phyloP scores from a whole-genome alignment of 1,140 invertebrate genomes.

The Bombus sylvicola region DNA sequence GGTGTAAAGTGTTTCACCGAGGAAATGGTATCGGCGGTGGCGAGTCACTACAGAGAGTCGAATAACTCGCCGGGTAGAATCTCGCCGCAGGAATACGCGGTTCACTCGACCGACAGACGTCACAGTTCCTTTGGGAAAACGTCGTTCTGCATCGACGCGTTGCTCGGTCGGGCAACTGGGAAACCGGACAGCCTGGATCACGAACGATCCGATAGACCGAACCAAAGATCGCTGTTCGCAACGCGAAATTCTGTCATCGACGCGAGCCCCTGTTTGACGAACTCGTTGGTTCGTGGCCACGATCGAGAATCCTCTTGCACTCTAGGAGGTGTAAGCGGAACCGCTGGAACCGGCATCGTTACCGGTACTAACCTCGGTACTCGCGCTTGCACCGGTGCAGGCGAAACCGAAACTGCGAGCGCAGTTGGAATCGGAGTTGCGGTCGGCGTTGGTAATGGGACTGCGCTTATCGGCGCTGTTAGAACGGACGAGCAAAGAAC shows the following conservation, averaged over 20 bases:
- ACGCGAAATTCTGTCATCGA: neutral
- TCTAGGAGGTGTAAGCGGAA: neutral
- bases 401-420: neutral
- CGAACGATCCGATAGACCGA: conserved; percentile 44
- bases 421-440: neutral
- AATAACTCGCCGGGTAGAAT: conserved; percentile 47
- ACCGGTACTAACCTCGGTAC: neutral
- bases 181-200: conserved; percentile 54
- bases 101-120: conserved; percentile 48
- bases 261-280: neutral
- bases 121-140: conserved; percentile 78
- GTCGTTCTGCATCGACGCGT: conserved; percentile 87
- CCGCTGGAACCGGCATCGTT: neutral
- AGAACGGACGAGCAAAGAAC: conserved; percentile 50
- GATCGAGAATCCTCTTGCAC: conserved; percentile 63
- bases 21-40: conserved; percentile 50
- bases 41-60: conserved; percentile 55
- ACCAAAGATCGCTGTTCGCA: conserved; percentile 36
- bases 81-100: conserved; percentile 56
- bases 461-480: conserved; percentile 46
- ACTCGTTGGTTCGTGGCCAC: conserved; percentile 24
- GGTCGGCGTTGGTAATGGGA: neutral
- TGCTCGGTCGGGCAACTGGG: conserved; percentile 80
- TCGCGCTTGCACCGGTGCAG: neutral
- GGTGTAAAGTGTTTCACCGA: conserved; percentile 56